Percentiles rank a stretch among this genome's conserved stretches.
Evolutionary conservation across 2,888 invertebrate species (phyloP).

Genomic region (Parascotia fuliginaria): DNA sequence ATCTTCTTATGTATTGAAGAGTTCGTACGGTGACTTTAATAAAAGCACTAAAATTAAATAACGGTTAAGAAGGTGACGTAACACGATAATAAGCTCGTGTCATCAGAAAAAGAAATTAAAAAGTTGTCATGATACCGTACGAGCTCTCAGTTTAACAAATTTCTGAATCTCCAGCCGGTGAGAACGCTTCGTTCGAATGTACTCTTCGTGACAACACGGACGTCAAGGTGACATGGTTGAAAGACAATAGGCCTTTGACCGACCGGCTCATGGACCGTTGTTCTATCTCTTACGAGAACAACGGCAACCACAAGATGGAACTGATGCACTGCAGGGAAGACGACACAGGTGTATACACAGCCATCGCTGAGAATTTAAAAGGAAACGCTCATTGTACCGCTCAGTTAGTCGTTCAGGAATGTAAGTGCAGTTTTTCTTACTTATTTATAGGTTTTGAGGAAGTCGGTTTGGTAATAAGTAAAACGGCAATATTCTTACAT

Average conservation of each 20-base stretch:
- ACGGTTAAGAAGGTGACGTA: not conserved
- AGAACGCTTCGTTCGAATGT: slow-evolving; percentile 93
- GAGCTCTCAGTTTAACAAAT: slow-evolving; percentile 60
- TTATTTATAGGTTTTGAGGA: slow-evolving; percentile 9
- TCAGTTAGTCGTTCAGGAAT: slow-evolving; percentile 93
- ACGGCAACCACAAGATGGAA: slow-evolving; percentile 88
- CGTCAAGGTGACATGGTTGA: slow-evolving; percentile 91
- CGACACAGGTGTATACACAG: slow-evolving; percentile 96
- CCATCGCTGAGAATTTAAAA: slow-evolving; percentile 92
- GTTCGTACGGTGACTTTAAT: slow-evolving; percentile 58
- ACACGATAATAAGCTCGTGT: slow-evolving; percentile 3
- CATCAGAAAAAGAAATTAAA: not conserved
- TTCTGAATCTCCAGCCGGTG: slow-evolving; percentile 89
- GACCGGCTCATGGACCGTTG: slow-evolving; percentile 92
- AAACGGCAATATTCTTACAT: no score
- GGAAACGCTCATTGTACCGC: slow-evolving; percentile 95
- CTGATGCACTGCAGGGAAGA: slow-evolving; percentile 90
- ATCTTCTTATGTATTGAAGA: slow-evolving; percentile 48
- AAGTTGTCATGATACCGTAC: slow-evolving; percentile 52
- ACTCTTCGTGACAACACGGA: slow-evolving; percentile 87
- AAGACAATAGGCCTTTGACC: slow-evolving; percentile 93
- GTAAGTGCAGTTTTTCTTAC: slow-evolving; percentile 83
- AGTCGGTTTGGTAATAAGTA: no score
- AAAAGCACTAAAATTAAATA: not conserved
- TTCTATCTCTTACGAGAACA: slow-evolving; percentile 84